phyloP scores from a whole-genome alignment of 2,113 vertebrate genomes.

The Nerophis lumbriciformis region DNA sequence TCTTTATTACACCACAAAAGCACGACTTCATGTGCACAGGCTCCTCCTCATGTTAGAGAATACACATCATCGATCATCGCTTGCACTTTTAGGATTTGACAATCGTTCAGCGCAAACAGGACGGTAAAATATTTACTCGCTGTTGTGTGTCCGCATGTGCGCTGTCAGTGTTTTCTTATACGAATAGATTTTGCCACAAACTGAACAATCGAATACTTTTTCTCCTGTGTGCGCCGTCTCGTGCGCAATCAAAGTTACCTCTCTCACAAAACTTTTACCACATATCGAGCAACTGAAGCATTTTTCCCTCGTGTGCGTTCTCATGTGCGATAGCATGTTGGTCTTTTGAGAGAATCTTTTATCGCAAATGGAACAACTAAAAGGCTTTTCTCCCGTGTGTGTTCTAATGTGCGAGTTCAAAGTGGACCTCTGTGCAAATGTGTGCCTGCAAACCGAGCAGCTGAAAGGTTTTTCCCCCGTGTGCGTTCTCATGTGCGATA shows the following conservation, averaged over 20 bases:
- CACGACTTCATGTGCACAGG: too few species aligned
- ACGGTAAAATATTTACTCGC: not conserved
- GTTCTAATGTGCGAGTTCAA: too few species aligned
- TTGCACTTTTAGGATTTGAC: not conserved
- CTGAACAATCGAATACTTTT: too few species aligned
- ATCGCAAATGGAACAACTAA: not conserved
- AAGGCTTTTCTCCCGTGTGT: too few species aligned
- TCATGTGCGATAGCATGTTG: conserved; percentile 5
- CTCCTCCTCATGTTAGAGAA: too few species aligned
- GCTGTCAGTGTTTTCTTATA: not conserved
- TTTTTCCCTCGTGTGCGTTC: conserved; percentile 18
- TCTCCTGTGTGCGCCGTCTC: too few species aligned
- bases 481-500: conserved; percentile 24
- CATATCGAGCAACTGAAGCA: conserved; percentile 14
- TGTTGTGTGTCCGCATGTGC: not conserved
- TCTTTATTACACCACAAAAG: too few species aligned
- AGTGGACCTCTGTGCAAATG: too few species aligned
- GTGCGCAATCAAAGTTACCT: too few species aligned
- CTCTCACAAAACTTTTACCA: too few species aligned
- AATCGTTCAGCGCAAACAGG: not conserved
- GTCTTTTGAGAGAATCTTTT: not conserved
- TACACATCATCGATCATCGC: too few species aligned
- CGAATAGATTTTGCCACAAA: too few species aligned
- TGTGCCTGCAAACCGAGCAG: not conserved
- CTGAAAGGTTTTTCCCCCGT: conserved; percentile 19